Conservation (phyloP, 2,113 vertebrate genomes). For the Cebidichthys violaceus region DNA sequence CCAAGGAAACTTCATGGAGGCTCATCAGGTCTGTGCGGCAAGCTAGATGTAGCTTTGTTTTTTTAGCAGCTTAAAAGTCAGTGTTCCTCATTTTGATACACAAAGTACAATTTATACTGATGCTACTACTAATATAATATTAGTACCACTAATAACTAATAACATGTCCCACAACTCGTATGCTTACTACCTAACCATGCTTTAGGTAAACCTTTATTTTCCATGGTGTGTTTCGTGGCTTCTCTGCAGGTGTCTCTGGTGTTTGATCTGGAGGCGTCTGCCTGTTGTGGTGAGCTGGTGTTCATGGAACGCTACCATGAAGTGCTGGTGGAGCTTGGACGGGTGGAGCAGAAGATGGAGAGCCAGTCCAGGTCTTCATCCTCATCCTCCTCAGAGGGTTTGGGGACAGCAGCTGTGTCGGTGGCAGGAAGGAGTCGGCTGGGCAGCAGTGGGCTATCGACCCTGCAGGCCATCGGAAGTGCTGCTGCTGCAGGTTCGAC, state of each 20-base stretch:
- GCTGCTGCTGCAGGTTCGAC: conserved; percentile 94
- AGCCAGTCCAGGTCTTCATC: conserved; percentile 85
- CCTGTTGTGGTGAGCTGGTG: conserved; percentile 89
- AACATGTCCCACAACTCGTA: background rate
- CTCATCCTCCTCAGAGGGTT: conserved; percentile 79
- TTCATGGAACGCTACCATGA: conserved; percentile 95
- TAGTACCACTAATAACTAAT: background rate
- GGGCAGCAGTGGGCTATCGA: conserved; percentile 89
- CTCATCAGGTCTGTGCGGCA: conserved; percentile 87
- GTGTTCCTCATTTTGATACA: background rate
- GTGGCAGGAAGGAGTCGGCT: conserved; percentile 77
- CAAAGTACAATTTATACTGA: background rate
- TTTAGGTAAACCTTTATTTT: background rate
- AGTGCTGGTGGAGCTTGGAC: conserved; percentile 88
- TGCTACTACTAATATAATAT: background rate
- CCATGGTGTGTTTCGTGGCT: background rate
- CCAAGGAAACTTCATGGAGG: conserved; percentile 92
- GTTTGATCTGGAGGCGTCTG: conserved; percentile 88
- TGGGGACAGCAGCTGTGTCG: conserved; percentile 69
- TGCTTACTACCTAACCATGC: no score
- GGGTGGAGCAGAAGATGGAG: conserved; percentile 94
- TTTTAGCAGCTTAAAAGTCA: background rate
- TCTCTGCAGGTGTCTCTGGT: conserved; percentile 89
- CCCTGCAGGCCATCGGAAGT: conserved; percentile 93
- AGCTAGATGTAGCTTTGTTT: background rate